A percentile compares a stretch with the other conserved stretches of the same genome.
These are phyloP conservation scores for Isichthys henryi DNA, from an alignment of 2,113 vertebrate genomes.

Conservation along the genomic window DNA sequence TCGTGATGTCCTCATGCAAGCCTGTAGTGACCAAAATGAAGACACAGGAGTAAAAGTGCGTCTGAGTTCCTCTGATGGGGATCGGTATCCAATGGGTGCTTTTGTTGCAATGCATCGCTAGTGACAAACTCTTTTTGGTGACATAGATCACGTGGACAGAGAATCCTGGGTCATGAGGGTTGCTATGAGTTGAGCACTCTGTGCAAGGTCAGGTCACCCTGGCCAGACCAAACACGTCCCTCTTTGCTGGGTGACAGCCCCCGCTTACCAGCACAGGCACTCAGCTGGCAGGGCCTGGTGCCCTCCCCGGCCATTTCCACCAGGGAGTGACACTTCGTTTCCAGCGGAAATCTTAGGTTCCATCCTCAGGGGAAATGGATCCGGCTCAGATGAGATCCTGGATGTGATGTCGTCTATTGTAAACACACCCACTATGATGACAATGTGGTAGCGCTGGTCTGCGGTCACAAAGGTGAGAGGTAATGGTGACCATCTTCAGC, in stretches of 20 bases:
- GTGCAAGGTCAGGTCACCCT: neutral
- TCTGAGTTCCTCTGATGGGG: neutral
- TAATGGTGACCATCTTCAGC: neutral
- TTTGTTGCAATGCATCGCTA: neutral
- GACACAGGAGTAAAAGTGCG: neutral
- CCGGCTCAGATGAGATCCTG: neutral
- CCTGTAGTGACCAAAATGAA: neutral
- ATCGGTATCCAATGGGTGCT: neutral
- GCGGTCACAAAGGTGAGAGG: neutral
- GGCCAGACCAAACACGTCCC: neutral
- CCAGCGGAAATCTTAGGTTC: neutral
- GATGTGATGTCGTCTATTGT: neutral
- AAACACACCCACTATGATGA: neutral
- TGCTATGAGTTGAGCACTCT: neutral
- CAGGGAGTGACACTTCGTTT: neutral
- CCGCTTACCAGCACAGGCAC: neutral
- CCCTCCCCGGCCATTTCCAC: neutral
- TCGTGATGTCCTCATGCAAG: neutral
- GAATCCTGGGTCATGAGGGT: neutral
- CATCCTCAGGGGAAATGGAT: conserved; percentile 1
- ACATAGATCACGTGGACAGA: neutral
- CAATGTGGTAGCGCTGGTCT: neutral
- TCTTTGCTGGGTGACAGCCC: neutral
- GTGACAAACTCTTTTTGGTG: neutral
- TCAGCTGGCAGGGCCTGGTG: neutral